Conservation (phyloP, 2,888 invertebrate species). For the Sclerodermus sp. region DNA sequence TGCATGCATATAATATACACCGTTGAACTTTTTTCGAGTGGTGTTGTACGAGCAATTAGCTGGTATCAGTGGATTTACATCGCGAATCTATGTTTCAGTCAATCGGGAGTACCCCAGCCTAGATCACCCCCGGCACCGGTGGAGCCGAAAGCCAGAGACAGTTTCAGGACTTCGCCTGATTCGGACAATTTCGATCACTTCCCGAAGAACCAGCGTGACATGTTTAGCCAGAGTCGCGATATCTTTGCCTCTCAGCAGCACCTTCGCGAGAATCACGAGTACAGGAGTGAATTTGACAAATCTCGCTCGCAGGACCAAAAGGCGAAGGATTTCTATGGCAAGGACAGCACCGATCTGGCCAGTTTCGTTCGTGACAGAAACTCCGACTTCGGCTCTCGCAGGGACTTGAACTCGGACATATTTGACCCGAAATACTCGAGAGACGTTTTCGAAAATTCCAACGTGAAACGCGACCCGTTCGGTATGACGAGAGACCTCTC, state of each 20-base stretch:
- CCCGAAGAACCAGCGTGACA: constrained; percentile 51
- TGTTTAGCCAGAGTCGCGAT: constrained; percentile 53
- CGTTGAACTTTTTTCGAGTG: too few relatives aligned
- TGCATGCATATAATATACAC: neutral
- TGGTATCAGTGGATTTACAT: neutral
- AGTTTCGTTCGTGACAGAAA: constrained; percentile 42
- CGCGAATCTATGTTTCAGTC: constrained; percentile 35
- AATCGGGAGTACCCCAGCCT: constrained; percentile 61
- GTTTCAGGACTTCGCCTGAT: constrained; percentile 49
- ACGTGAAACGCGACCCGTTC: constrained; percentile 48
- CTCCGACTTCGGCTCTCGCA: constrained; percentile 50
- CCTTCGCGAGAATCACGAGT: constrained; percentile 44
- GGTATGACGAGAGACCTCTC: constrained; percentile 52
- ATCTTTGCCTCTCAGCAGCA: constrained; percentile 51
- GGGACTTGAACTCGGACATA: constrained; percentile 48
- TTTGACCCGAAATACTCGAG: constrained; percentile 52
- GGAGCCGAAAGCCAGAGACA: constrained; percentile 60
- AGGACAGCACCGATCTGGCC: constrained; percentile 47
- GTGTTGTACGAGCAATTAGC: too few relatives aligned
- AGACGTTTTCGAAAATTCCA: constrained; percentile 52
- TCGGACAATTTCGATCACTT: constrained; percentile 52
- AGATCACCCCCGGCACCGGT: constrained; percentile 71
- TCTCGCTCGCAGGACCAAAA: constrained; percentile 35
- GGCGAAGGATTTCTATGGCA: constrained; percentile 44
- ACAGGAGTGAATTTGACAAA: constrained; percentile 37